Evolutionary conservation across 2,797 vertebrate species (phyloP).

Genomic region (Vultur gryphus): DNA sequence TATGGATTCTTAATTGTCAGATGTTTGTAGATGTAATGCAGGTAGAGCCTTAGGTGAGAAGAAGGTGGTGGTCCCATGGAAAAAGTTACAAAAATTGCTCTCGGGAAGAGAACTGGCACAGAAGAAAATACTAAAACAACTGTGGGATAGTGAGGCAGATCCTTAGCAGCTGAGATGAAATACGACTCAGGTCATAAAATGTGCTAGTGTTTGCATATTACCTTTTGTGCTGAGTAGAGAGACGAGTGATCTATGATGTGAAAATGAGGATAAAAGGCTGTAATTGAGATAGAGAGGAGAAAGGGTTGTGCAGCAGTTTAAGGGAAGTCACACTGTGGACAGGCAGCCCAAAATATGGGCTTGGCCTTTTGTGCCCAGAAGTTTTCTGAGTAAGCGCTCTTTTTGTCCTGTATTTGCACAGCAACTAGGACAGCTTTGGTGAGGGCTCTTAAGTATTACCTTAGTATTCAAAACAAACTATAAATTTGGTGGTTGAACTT

Average conservation of each 20-base stretch:
- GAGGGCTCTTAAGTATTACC: background rate
- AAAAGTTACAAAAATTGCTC: background rate
- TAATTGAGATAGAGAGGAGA: background rate
- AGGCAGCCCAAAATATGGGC: background rate
- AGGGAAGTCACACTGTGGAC: background rate
- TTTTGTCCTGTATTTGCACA: background rate
- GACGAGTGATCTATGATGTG: background rate
- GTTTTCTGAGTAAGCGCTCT: background rate
- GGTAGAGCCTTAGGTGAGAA: background rate
- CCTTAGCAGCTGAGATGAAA: background rate
- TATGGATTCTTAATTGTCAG: background rate
- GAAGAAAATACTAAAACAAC: background rate
- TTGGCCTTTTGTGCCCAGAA: background rate
- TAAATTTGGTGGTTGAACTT: background rate
- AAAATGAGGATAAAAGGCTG: background rate
- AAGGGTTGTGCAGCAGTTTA: background rate
- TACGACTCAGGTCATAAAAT: background rate
- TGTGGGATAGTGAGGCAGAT: background rate
- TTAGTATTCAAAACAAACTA: background rate
- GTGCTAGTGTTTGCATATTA: background rate
- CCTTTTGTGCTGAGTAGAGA: background rate
- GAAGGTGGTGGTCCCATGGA: background rate
- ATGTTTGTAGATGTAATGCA: background rate
- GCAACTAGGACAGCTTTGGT: background rate
- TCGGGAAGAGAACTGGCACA: background rate